phyloP scores from a whole-genome alignment of 2,797 vertebrate species.

The Loriculus beryllinus region DNA sequence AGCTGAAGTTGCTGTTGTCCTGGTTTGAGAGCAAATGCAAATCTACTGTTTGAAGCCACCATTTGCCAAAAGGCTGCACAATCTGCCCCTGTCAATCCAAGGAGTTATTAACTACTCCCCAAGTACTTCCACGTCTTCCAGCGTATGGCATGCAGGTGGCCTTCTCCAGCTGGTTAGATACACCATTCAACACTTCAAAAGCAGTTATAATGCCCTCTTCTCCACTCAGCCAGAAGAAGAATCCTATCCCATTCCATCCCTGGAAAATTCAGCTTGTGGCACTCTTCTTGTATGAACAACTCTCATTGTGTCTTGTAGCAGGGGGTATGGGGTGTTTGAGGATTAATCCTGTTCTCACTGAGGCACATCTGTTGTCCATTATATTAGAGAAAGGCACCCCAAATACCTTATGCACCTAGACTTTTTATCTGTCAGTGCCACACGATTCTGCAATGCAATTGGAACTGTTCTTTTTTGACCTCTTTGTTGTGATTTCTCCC shows the following conservation, averaged over 20 bases:
- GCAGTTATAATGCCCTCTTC: slow-evolving; percentile 30
- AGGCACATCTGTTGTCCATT: slow-evolving; percentile 18
- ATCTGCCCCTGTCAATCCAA: slow-evolving; percentile 11
- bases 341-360: slow-evolving; percentile 1
- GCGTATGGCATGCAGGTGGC: slow-evolving; percentile 13
- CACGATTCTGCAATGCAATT: background rate
- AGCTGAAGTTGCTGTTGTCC: background rate
- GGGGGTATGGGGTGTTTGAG: background rate
- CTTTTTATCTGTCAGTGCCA: background rate
- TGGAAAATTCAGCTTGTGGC: slow-evolving; percentile 25
- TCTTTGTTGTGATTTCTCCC: background rate
- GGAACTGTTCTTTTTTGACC: background rate
- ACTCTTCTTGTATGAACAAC: background rate
- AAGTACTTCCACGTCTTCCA: background rate
- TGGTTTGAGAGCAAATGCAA: background rate
- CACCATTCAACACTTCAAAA: slow-evolving; percentile 43
- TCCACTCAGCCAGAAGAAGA: background rate
- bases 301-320: background rate
- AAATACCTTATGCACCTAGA: background rate
- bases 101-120: background rate
- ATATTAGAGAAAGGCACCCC: slow-evolving; percentile 19
- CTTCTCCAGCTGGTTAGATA: slow-evolving; percentile 48
- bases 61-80: slow-evolving; percentile 4
- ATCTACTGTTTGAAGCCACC: background rate
- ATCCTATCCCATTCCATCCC: background rate